Base-by-base conservation (phyloP, 2,113 vertebrate genomes). In the Gobio gobio region DNA sequence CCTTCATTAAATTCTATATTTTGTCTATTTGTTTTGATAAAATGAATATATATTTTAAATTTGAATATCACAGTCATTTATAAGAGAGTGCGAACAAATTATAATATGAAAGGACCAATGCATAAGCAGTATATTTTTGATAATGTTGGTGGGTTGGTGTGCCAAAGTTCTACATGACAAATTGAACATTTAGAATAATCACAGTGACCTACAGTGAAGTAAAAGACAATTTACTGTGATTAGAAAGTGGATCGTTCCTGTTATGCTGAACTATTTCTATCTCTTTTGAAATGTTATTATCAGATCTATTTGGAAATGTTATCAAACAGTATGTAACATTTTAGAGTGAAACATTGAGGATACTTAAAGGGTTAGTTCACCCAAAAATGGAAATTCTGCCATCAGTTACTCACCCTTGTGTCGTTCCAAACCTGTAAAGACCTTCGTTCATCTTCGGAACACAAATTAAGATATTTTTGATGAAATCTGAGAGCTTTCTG, bases 11-110 rank as follows among this genome's bases (percentile, higher is more conserved):
- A 82, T 43, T 86, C 56, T 89, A 85, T 86, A 90, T 88, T 87
- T 82, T 86, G 74, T 78, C 79, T 84, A 72, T 83, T 83, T 83
- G 76, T 86, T 91, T 90, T 89, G 84, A 89, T 90, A 90, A 87
- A 85, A 86, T 64, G 49, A 82, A 85, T 82, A 22, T 87, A 87
- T 91, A 83, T 89, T 90, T 89, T 87, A 86, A 84, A 84, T 90
- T 85, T 91, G 78, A 89, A 90, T 90, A 91, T 91, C 90, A 86
- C 61, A 77, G 56, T 80, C 78, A 73, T 91, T 91, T 84, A 76
- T 78, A 68, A 29, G 24, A 63, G 85, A 87, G 54, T 43, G 79
- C 4, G 43, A 85, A 87, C 73, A 78, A 87, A 80, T 68, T 45
- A 81, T 58, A 54, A 80, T 76, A 73, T 58, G 64, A 72, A 77